These are phyloP conservation scores for Sphaeramia orbicularis DNA, from an alignment of 2,797 vertebrate species.

Conservation along the genomic window DNA sequence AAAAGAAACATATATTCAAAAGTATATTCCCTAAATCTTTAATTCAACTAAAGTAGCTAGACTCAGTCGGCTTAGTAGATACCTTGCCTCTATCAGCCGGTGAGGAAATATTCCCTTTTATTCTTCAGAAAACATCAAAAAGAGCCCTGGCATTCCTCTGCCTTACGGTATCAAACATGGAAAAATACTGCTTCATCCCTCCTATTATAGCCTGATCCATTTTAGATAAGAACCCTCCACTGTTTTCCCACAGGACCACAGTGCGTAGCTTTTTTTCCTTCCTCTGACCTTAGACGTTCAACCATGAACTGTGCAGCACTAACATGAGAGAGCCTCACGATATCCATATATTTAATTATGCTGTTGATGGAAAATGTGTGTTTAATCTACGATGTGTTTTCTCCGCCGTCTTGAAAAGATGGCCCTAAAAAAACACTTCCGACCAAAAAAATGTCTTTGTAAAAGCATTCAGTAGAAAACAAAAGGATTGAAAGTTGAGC, in stretches of 20 bases:
- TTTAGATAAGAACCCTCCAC: slow-evolving; percentile 52
- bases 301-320: slow-evolving; percentile 16
- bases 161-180: slow-evolving; percentile 26
- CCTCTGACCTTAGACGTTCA: slow-evolving; percentile 14
- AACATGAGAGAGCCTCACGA: slow-evolving; percentile 18
- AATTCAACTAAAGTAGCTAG: slow-evolving; percentile 13
- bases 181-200: slow-evolving; percentile 29
- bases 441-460: background rate
- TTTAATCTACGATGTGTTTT: slow-evolving; percentile 23
- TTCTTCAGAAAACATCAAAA: slow-evolving; percentile 45
- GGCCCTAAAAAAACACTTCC: slow-evolving; percentile 5
- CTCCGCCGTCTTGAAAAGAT: background rate
- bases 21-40: slow-evolving; percentile 36
- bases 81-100: slow-evolving; percentile 20
- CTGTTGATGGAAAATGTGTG: background rate
- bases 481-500: background rate
- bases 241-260: slow-evolving; percentile 10
- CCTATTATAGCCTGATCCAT: slow-evolving; percentile 45
- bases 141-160: slow-evolving; percentile 6
- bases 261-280: slow-evolving; percentile 15
- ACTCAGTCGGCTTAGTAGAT: slow-evolving; percentile 12
- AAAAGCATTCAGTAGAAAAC: slow-evolving; percentile 1
- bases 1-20: no score
- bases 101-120: slow-evolving; percentile 40
- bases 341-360: slow-evolving; percentile 33